Percentiles rank a stretch among this genome's conserved stretches.
Conservation (phyloP, 2,888 invertebrate species). For the Drosophila nigricruria region DNA sequence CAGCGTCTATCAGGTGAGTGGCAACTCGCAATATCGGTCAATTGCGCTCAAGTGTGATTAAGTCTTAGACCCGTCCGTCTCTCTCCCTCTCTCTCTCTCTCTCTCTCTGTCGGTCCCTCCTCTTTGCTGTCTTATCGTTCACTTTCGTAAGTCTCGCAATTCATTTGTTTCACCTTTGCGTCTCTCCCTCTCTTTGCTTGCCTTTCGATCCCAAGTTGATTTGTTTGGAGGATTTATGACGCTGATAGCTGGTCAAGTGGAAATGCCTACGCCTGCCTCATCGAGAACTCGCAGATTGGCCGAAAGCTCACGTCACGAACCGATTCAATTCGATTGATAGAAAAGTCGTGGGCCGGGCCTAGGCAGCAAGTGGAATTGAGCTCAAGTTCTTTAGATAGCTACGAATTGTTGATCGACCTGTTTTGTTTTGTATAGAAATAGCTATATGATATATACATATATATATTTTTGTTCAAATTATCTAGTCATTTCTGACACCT, state of each 20-base stretch:
- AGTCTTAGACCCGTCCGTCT: slow-evolving; percentile 30
- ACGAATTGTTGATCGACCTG: slow-evolving; percentile 1
- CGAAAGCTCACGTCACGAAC: slow-evolving; percentile 63
- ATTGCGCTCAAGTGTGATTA: slow-evolving; percentile 74
- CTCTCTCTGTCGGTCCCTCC: not conserved
- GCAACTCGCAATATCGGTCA: slow-evolving; percentile 71
- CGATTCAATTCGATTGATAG: slow-evolving; percentile 64
- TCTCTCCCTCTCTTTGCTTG: slow-evolving; percentile 29
- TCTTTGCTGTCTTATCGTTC: slow-evolving; percentile 49
- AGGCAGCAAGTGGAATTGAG: slow-evolving; percentile 30
- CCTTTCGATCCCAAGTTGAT: slow-evolving; percentile 69
- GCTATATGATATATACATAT: not conserved
- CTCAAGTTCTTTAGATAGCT: slow-evolving; percentile 22
- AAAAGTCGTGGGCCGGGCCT: slow-evolving; percentile 44
- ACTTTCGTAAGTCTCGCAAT: slow-evolving; percentile 54
- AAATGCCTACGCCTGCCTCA: slow-evolving; percentile 45
- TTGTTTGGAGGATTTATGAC: slow-evolving; percentile 74
- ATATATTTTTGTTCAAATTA: slow-evolving; percentile 12
- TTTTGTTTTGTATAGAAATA: not conserved
- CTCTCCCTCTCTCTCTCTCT: not conserved
- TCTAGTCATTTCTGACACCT: not conserved
- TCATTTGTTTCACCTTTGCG: slow-evolving; percentile 68
- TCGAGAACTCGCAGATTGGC: slow-evolving; percentile 20
- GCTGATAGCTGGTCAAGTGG: slow-evolving; percentile 77
- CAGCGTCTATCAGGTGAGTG: slow-evolving; percentile 57